Base-by-base conservation (phyloP, 2,113 vertebrate species). In the Sciurus niger region DNA sequence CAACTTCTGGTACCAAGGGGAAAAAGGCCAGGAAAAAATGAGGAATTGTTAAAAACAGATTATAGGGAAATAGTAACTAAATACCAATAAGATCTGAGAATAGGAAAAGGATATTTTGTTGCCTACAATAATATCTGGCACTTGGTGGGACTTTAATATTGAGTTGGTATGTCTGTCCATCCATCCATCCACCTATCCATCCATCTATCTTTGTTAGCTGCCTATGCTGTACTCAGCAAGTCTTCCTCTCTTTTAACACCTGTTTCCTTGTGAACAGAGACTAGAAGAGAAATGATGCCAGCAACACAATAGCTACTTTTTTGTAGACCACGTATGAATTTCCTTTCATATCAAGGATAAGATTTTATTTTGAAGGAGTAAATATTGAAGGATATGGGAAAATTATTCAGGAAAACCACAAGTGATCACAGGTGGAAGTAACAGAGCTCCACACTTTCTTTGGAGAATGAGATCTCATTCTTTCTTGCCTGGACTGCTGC, bases 231-330 rank as follows among this genome's bases (percentile, higher is more conserved):
- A 63, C 67, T 70, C 28, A 65, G 32, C 18, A n/a, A 20, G 46
- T 90, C 68, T 83, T 93, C 40, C 32, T 74, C 58, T 83, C 76
- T 22, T 84, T 70, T 78, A 58, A 73, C 32, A 88, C 65, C n/a
- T 79, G 2, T 18, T 80, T 90, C 46, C 82, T 87, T 65, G 9
- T 65, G 32, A n/a, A 65, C 63, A 82, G 51, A 78, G 51, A 84
- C 34, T 43, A 53, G 17, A 11, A 60, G 40, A 80, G 28, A 70
- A 82, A 37, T 60, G 1, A 51, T 40, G 6, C 46, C 20, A 90
- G 34, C 68, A 83, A 70, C 25, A 51, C 16, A 55, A 34, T 24
- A 43, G 24, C 48, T 46, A 53, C 11, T 88, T 90, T 89, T 43
- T 87, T 7, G 25, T 58, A 80, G 28, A 51, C 32, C 1, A 25